phyloP scores from a whole-genome alignment of 2,888 invertebrate species.

The Ochropacha duplaris region DNA sequence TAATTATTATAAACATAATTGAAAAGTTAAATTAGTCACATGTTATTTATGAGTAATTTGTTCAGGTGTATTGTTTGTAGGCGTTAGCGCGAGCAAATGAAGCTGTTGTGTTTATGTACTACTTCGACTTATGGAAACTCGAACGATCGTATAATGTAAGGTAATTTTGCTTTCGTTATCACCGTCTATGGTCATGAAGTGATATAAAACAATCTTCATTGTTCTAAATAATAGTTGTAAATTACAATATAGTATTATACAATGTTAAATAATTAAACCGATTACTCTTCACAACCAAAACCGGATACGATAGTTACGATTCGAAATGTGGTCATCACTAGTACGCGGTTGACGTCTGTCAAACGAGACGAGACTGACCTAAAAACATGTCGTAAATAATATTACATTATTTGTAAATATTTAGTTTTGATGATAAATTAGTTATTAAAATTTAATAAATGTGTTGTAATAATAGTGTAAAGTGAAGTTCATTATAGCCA shows the following conservation, averaged over 20 bases:
- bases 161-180: background rate
- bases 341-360: background rate
- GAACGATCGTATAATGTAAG: conserved; percentile 4
- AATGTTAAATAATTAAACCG: background rate
- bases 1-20: conserved; percentile 25
- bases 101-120: conserved; percentile 12
- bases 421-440: background rate
- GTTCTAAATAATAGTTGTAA: background rate
- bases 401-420: background rate
- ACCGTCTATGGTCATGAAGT: background rate
- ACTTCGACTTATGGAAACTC: conserved; percentile 13
- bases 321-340: background rate
- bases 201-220: background rate
- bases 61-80: conserved; percentile 51
- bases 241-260: too few relatives aligned
- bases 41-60: conserved; percentile 43
- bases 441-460: background rate
- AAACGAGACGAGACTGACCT: background rate
- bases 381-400: background rate
- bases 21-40: conserved; percentile 38
- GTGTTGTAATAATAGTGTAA: background rate
- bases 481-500: conserved; percentile 23
- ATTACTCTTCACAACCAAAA: background rate
- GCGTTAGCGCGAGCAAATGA: conserved; percentile 15
- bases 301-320: background rate